These are phyloP conservation scores for Aldabrachelys gigantea DNA, from an alignment of 2,113 vertebrate genomes.

Conservation along the genomic window DNA sequence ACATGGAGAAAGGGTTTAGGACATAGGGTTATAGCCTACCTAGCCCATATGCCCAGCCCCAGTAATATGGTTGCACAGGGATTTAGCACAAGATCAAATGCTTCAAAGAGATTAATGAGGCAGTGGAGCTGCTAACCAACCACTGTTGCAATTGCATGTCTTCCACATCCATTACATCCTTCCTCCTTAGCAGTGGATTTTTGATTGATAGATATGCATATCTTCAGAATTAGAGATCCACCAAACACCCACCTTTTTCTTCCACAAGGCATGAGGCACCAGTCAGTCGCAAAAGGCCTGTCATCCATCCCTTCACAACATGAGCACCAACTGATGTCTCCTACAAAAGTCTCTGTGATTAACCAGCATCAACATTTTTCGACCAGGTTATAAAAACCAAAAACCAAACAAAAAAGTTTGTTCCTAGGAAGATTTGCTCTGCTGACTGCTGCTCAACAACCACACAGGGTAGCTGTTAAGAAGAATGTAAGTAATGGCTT, in stretches of 20 bases:
- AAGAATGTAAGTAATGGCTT: background rate
- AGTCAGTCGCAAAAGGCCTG: background rate
- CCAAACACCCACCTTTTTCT: background rate
- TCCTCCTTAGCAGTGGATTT: background rate
- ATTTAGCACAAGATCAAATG: background rate
- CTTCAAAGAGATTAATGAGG: background rate
- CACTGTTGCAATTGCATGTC: background rate
- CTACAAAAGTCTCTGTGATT: background rate
- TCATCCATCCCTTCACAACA: background rate
- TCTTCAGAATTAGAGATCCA: background rate
- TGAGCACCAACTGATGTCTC: background rate
- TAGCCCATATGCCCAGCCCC: background rate
- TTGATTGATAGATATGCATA: conserved; percentile 6
- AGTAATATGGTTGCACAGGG: background rate
- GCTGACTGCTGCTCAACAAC: background rate
- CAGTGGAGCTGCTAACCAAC: background rate
- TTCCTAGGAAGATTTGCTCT: background rate
- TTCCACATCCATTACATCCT: background rate
- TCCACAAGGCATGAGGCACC: background rate
- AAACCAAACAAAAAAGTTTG: background rate
- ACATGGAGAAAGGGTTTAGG: background rate
- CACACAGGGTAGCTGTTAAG: background rate
- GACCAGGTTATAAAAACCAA: background rate
- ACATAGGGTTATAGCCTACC: background rate
- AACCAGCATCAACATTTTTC: background rate